Percentiles rank a stretch among this genome's conserved stretches.
Conservation (phyloP, 2,888 invertebrate species). For the Craniophora ligustri region DNA sequence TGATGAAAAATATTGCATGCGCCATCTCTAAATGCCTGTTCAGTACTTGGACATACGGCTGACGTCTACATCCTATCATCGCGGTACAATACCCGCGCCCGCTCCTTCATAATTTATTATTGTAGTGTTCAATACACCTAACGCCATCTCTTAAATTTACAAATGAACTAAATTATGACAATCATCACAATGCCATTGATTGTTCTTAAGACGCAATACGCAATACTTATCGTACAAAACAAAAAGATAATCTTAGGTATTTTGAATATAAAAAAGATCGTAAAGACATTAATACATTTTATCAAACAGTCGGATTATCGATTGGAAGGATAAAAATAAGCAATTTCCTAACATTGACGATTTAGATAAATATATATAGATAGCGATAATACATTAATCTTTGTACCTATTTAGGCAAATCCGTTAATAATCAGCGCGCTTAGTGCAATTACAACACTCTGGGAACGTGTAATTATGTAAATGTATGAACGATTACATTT, state of each 20-base stretch:
- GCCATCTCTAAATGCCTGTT: too few relatives aligned
- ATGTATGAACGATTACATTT: neutral
- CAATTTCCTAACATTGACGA: neutral
- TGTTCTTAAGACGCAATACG: neutral
- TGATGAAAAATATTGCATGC: too few relatives aligned
- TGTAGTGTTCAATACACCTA: neutral
- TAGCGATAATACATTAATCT: neutral
- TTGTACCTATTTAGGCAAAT: neutral
- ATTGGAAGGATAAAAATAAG: neutral
- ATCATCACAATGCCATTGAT: neutral
- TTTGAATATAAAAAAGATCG: neutral
- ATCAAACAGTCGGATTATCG: neutral
- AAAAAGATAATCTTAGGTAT: neutral
- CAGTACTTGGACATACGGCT: too few relatives aligned
- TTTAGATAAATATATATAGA: neutral
- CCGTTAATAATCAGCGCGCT: neutral
- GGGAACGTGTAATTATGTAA: neutral
- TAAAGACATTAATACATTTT: neutral
- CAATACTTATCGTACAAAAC: neutral
- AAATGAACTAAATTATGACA: neutral
- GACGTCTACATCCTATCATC: too few relatives aligned
- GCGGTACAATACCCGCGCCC: too few relatives aligned
- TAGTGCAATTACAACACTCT: neutral
- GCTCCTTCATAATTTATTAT: too few relatives aligned
- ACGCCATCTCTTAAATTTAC: neutral